Evolutionary conservation across 2,797 vertebrate species (phyloP).

Genomic region (Pelobates cultripes): DNA sequence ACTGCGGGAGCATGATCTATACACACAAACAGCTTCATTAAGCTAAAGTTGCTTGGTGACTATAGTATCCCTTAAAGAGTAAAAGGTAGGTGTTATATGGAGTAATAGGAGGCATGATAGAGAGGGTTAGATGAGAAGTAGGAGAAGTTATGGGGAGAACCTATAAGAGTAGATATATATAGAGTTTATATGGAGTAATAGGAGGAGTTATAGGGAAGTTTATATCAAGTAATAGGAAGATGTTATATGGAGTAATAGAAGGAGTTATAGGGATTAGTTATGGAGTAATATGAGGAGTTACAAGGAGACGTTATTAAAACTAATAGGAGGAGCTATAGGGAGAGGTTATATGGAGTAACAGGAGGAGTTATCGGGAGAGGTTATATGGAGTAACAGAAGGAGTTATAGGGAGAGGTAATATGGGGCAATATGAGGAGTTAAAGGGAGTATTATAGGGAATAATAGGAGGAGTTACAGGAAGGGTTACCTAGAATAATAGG

Average conservation of each 20-base stretch:
- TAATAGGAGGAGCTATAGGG: not conserved
- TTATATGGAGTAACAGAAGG: too few species aligned
- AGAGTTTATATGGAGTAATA: not conserved
- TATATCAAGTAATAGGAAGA: not conserved
- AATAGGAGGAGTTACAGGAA: too few species aligned
- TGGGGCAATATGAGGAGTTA: too few species aligned
- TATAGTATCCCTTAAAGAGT: too few species aligned
- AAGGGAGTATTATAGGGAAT: too few species aligned
- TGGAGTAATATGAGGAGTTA: not conserved
- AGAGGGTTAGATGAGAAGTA: not conserved
- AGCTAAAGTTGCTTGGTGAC: too few species aligned
- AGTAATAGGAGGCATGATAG: not conserved
- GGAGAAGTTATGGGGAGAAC: not conserved
- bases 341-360: not conserved
- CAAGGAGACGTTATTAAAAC: not conserved
- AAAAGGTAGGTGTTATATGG: too few species aligned
- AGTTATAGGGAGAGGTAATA: too few species aligned
- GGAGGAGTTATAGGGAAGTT: not conserved
- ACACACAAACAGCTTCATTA: too few species aligned
- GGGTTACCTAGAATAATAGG: too few species aligned
- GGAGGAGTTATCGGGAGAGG: conserved; percentile 58
- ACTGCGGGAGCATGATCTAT: too few species aligned
- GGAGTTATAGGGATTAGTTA: not conserved
- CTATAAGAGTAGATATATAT: not conserved
- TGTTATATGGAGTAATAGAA: conserved; percentile 5